Evolutionary conservation across 37 sponge, comb jelly and placozoan genomes (phyloP).

Genomic region (Tethya wilhelma): DNA sequence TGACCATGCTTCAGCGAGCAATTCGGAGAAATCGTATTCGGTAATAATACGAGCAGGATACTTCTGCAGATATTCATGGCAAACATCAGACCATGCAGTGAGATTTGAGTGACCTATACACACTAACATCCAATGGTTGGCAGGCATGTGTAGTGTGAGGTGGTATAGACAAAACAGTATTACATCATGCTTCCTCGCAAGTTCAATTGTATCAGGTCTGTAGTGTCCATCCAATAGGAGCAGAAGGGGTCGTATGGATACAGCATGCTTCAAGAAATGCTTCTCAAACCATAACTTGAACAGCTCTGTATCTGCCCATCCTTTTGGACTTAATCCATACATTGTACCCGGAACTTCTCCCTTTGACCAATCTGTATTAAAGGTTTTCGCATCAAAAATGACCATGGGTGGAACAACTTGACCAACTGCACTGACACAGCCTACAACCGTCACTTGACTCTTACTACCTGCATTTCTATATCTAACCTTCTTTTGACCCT

Average conservation of each 20-base stretch:
- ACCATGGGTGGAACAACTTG: conserved; percentile 9
- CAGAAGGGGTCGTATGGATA: not conserved
- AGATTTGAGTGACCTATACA: no score
- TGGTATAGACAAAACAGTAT: no score
- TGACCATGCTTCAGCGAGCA: no score
- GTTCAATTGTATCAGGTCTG: no score
- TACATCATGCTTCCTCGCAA: no score
- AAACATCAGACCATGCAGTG: no score
- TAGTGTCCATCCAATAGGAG: conserved; percentile 3
- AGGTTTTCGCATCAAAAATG: conserved; percentile 15
- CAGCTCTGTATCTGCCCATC: not conserved
- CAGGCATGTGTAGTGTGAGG: no score
- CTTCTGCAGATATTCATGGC: no score
- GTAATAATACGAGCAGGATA: no score
- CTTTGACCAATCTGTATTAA: conserved; percentile 7
- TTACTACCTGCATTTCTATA: conserved; percentile 31
- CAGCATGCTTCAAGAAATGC: conserved; percentile 1
- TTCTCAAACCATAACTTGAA: conserved; percentile 9
- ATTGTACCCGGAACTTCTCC: conserved; percentile 1
- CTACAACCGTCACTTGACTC: conserved; percentile 24
- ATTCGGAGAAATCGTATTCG: no score
- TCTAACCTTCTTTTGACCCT: conserved; percentile 29
- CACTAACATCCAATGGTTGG: no score
- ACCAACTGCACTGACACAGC: conserved; percentile 14
- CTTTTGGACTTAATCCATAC: not conserved